A percentile compares a stretch with the other conserved stretches of the same genome.
phyloP scores from a whole-genome alignment of 2,113 vertebrate species.

The Butorides virescens region DNA sequence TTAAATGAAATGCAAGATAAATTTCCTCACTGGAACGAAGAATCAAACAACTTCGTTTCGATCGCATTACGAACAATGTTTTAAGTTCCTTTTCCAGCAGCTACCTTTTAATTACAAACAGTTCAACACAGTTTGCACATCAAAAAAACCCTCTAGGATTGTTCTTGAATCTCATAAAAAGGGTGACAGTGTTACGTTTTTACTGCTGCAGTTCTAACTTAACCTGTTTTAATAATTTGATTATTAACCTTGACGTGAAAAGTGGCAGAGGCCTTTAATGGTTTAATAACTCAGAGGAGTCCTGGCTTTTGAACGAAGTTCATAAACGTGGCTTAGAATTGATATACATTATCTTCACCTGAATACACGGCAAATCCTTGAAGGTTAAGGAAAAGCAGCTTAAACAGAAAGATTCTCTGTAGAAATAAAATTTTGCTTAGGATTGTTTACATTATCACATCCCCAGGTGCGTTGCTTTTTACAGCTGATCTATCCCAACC shows the following conservation, averaged over 20 bases:
- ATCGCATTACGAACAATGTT: neutral
- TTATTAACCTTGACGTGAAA: conserved; percentile 41
- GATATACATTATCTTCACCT: neutral
- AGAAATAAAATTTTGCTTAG: neutral
- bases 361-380: neutral
- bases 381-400: neutral
- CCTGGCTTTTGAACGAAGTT: neutral
- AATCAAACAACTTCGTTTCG: neutral
- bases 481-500: neutral
- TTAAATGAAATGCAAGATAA: neutral
- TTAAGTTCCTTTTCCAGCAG: neutral
- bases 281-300: conserved; percentile 37
- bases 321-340: neutral
- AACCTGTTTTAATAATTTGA: conserved; percentile 36
- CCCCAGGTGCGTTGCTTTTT: neutral
- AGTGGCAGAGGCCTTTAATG: neutral
- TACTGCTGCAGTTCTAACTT: conserved; percentile 38
- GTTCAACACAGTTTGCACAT: neutral
- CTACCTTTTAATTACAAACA: conserved; percentile 1
- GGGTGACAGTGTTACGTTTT: conserved; percentile 34
- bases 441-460: neutral
- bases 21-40: neutral
- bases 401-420: neutral
- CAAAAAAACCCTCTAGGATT: neutral
- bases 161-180: conserved; percentile 15